Evolutionary conservation across 2,888 invertebrate genomes (phyloP), one percentile per base, ranked within the genome.

Genomic region (Drosophila nigritarsus): DNA sequence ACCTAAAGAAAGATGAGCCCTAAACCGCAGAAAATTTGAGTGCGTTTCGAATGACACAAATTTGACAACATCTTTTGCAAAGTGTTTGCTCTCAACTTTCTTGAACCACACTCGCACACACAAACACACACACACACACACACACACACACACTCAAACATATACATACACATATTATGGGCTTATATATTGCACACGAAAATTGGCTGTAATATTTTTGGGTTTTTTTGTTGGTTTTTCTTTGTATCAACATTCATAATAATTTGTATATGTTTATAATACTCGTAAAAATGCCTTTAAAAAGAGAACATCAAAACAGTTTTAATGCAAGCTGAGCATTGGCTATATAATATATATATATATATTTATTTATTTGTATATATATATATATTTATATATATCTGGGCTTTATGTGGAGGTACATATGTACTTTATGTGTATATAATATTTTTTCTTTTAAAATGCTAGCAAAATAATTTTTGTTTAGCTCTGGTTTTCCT

Each of bases 11-110:
- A 54, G 7, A 27, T 15, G 13, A 13, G 66, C 32, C 38, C 38
- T 95, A n/a, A 94, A 93, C 0, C 97, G 97, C 72, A 97, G 15
- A 8, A 15, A 45, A 45, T 95, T 61, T 95, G 94, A 92, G 97
- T 97, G 64, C 98, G 91, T 34, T 50, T 38, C 72, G 72, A 49
- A 65, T 64, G 32, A 32, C 27, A 29, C 42, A 24, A 65, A 34
- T 63, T 80, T 77, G 62, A 69, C 63, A 73, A 66, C 69, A 78
- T 65, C 30, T 53, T 32, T 20, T 30, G 36, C 45, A 27, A 36
- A 32, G 34, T 42, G 51, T n/a, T 65, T 45, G 67, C 54, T 54
- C 48, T 15, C 70, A 54, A 61, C 60, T 56, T 66, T 51, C 5
- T 30, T 30, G 1, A 56, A 29, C 8, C 38, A 49, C 13, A 55